Evolutionary conservation across 2,888 invertebrate genomes (phyloP), one percentile per base, ranked within the genome.

Genomic region (Pachydiplax longipennis): DNA sequence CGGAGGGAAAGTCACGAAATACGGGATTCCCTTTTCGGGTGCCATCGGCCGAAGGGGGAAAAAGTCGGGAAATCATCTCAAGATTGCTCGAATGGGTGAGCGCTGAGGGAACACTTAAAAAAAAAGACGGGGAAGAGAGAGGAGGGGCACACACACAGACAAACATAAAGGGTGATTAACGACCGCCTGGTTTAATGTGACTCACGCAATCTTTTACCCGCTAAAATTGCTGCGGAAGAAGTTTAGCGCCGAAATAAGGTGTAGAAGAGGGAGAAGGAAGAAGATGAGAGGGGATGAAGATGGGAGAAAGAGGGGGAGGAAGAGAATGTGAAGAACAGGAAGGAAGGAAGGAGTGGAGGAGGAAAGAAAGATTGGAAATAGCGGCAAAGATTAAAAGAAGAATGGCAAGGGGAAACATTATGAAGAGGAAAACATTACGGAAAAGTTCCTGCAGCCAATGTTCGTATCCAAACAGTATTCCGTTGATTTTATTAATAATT

Each of bases 21-120:
- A 35, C 5, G 80, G 37, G 18, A 37, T 31, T 37, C 37, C 18
- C n/a, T n/a, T 37, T 37, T 31, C 37, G 37, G 35, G 80, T 37
- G 81, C 22, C 81, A 44, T 81, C 44, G 58, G 58, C 0, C 15
- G 58, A 13, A 18, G 31, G 80, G 31, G 35, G 15, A 53, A 58
- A 83, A 65, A 22, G 87, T 61, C 87, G 87, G 61, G 61, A 65
- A 87, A 87, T 87, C 87, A 65, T 40, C 61, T 83, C 83, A 83
- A 83, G 83, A 61, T 61, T 53, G 53, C 58, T 83, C 58, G 83
- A 35, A 58, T 35, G 58, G 58, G 37, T 83, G 58, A 61, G 35
- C 82, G 53, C 53, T 53, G 18, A 15, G 31, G 31, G 83, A 35
- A 82, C 25, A 25, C 82, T 44, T 25, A 25, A 82, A 44, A 82